Base-by-base conservation (phyloP, 2,888 invertebrate species). In the Hirtodrosophila alboralis region DNA sequence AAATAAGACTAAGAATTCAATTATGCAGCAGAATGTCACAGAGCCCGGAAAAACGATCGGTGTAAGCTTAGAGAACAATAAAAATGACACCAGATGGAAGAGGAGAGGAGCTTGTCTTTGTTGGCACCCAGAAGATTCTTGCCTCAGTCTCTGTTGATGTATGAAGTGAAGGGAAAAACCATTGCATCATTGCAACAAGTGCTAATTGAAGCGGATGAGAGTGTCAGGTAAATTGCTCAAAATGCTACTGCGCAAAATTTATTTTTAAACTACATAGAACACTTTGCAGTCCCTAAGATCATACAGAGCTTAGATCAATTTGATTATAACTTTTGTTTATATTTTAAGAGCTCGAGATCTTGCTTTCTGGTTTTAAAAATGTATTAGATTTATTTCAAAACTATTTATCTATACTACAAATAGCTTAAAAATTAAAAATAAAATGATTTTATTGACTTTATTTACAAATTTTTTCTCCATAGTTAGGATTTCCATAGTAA, bases 11-110 rank as follows among this genome's bases (percentile, higher is more conserved):
- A 79, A 84, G 86, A 74, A 79, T 85, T 81, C 86, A 83, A 83
- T 81, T 83, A 85, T 81, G 76, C 84, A 81, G 64, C 74, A 69
- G 70, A 80, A 79, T 81, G 84, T 83, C 86, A 71, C 75, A 62
- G 52, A 65, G 59, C 13, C 31, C 28, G 51, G 63, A 37, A 36
- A 47, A 53, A 44, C 27, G 3, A 12, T 16, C 1, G 18, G 18
- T 26, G 9, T 13, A 7, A 12, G 54, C 36, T 21, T 13, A 14
- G 30, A 36, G 33, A 33, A 28, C 31, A 30, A 23, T 16, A 37
- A 36, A 9, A 45, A 28, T 28, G 10, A 49, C 21, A 30, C 18
- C 30, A 38, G 1, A 4, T 28, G 10, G 31, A 37, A 13, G 28
- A 18, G 48, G 3, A 3, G 33, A 4, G 16, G 30, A 16, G 44